Evolutionary conservation across 2,888 invertebrate genomes (phyloP), one percentile per base, ranked within the genome.

Genomic region (Sipunculus nudus): DNA sequence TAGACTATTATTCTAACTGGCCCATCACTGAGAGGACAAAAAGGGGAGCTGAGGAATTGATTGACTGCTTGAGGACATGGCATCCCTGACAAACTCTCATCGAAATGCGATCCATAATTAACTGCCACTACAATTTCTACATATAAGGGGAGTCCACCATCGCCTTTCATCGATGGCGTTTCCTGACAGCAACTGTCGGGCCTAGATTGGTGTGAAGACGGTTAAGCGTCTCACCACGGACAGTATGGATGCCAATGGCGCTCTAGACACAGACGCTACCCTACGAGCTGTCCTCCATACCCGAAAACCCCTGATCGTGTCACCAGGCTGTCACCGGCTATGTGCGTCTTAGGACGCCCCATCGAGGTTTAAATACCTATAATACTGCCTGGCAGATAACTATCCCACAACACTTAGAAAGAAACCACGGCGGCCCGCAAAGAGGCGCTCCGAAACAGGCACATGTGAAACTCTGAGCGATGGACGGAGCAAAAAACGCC

Each of bases 31-130:
- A 13, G 8, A 13, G 6, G 46, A 41, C 16, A 10, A 6, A 41
- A 47, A 52, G n/a, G 47, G 53, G 8, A 16, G 46, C 47, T 16
- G 6, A 16, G 53, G 53, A 16, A n/a, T 40, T 53, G 8, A 53
- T 54, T 25, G 53, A 13, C 23, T 13, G 26, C 28, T 40, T 53
- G 16, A 45, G 54, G 5, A n/a, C 54, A 54, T 35, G 69, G 69
- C 5, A 70, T 71, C 28, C 55, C 62, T 10, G 71, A 70, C 41
- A 68, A 72, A 52, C 49, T 72, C 1, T 31, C 61, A 3, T 70
- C 72, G 1, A 68, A 71, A 52, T 70, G 68, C 10, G 67, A 67
- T 10, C 69, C 69, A 23, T 63, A 71, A 55, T 68, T 72, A 56
- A 68, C 62, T n/a, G 25, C 71, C 5, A 26, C 41, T n/a, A 26